phyloP scores from a whole-genome alignment of 2,888 invertebrate species.

The Argynnis bischoffii region DNA sequence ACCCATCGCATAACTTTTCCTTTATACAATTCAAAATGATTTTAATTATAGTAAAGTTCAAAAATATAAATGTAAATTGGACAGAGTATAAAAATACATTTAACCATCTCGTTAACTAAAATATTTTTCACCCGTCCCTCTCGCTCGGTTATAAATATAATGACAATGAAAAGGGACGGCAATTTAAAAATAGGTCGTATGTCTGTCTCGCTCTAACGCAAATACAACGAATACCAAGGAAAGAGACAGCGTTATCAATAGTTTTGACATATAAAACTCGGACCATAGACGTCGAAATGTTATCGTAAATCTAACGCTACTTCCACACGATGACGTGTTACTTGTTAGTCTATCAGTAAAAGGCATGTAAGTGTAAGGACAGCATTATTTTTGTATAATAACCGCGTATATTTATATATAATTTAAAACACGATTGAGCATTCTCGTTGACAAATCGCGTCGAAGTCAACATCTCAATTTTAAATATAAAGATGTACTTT shows the following conservation, averaged over 20 bases:
- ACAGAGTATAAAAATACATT: slow-evolving; percentile 9
- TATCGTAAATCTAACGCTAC: slow-evolving; percentile 11
- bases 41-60: not conserved
- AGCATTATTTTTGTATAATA: no score
- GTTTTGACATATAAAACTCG: slow-evolving; percentile 11
- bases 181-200: slow-evolving; percentile 16
- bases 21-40: no score
- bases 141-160: not conserved
- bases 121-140: slow-evolving; percentile 9
- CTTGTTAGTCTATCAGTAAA: not conserved
- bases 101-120: slow-evolving; percentile 6
- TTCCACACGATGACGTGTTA: not conserved
- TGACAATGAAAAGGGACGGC: slow-evolving; percentile 2
- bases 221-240: not conserved
- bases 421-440: no score
- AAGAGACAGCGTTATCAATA: slow-evolving; percentile 6
- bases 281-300: slow-evolving; percentile 15
- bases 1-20: no score
- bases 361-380: no score
- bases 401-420: no score
- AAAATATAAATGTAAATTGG: not conserved
- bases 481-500: no score
- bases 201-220: not conserved
- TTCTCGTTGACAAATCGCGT: no score
- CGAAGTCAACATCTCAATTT: no score